Conservation (phyloP, 1,140 invertebrate genomes). For the Drosophila kepulauana region DNA sequence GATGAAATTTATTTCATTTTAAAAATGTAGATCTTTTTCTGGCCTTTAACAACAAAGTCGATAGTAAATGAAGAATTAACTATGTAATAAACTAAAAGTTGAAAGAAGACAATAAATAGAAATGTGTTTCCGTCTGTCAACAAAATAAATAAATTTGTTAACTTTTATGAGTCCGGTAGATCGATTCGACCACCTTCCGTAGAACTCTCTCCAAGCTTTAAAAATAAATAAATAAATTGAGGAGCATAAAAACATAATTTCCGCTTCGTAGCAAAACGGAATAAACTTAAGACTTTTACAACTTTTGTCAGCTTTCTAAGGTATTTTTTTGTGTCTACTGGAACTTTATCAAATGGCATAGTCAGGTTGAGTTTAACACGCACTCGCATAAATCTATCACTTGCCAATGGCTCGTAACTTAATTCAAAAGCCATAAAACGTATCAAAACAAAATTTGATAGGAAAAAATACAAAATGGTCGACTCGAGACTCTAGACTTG, state of each 20-base stretch:
- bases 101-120: background rate
- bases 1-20: too few species aligned
- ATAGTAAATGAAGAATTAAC: background rate
- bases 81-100: background rate
- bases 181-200: background rate
- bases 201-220: constrained; percentile 6
- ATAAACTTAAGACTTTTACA: constrained; percentile 6
- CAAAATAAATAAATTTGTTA: background rate
- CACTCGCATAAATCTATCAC: constrained; percentile 73
- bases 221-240: background rate
- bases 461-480: constrained; percentile 52
- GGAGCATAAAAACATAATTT: constrained; percentile 10
- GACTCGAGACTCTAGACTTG: background rate
- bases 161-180: background rate
- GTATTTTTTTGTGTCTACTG: background rate
- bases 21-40: too few species aligned
- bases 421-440: constrained; percentile 67
- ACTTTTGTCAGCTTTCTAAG: constrained; percentile 31
- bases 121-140: background rate
- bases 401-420: constrained; percentile 43
- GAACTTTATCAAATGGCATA: background rate
- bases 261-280: constrained; percentile 7
- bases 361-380: constrained; percentile 47
- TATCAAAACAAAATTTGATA: constrained; percentile 17
- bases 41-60: too few species aligned